A percentile compares a stretch with the other conserved stretches of the same genome.
Evolutionary conservation across 1,140 invertebrate genomes (phyloP).

Genomic region (Drosophila kikkawai): DNA sequence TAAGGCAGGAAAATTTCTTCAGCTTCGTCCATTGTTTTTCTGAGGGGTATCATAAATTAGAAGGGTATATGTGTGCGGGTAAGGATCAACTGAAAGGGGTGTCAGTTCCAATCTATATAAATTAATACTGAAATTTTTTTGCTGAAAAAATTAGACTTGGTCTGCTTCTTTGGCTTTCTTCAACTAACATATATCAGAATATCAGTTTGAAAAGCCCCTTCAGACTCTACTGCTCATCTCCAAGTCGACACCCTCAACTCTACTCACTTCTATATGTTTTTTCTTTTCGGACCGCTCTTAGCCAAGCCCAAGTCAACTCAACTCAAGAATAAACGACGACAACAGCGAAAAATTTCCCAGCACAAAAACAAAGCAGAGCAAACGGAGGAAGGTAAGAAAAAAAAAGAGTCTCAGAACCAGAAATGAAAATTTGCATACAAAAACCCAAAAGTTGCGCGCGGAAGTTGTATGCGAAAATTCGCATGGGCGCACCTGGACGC

Average conservation of each 20-base stretch:
- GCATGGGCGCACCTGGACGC: slow-evolving; percentile 67
- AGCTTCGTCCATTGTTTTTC: slow-evolving; percentile 36
- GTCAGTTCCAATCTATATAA: not conserved
- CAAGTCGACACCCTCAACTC: not conserved
- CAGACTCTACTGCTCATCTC: not conserved
- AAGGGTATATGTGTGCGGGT: not conserved
- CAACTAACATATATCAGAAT: not conserved
- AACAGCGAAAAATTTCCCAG: slow-evolving; percentile 36
- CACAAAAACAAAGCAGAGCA: slow-evolving; percentile 20
- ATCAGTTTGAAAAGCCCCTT: not conserved
- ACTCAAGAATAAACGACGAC: slow-evolving; percentile 51
- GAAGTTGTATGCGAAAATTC: slow-evolving; percentile 75
- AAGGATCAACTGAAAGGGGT: not conserved
- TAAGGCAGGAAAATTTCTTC: slow-evolving; percentile 59
- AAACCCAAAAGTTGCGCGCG: slow-evolving; percentile 62
- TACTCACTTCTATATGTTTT: slow-evolving; percentile 34
- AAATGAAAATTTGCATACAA: slow-evolving; percentile 76
- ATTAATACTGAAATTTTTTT: not conserved
- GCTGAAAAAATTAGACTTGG: too few relatives aligned
- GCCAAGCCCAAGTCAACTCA: slow-evolving; percentile 44
- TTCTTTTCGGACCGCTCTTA: slow-evolving; percentile 38
- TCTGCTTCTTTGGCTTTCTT: not conserved
- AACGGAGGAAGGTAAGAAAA: not conserved
- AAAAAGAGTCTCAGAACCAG: slow-evolving; percentile 35
- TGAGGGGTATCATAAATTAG: not conserved